Conservation (phyloP, 2,888 invertebrate species). For the Drosophila seclusa region DNA sequence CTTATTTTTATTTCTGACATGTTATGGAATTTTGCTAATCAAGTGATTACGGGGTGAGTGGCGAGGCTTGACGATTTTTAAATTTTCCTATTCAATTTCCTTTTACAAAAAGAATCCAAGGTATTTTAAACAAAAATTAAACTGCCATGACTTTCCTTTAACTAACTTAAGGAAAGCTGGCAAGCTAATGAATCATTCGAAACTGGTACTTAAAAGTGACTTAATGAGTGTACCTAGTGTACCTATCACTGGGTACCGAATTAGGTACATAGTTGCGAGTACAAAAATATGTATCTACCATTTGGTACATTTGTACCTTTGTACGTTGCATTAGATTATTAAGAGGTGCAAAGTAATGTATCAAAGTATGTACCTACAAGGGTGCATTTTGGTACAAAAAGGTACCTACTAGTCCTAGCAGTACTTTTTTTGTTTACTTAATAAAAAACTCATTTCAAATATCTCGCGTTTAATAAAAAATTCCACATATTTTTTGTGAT, state of each 20-base stretch:
- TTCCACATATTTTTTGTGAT: not conserved
- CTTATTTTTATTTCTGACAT: constrained; percentile 5
- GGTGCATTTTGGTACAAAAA: too few species aligned
- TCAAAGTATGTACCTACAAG: too few species aligned
- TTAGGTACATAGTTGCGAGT: not conserved
- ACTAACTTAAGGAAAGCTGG: not conserved
- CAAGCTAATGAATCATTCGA: not conserved
- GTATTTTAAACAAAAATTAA: not conserved
- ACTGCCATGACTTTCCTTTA: not conserved
- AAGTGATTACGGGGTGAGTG: constrained; percentile 39
- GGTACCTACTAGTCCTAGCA: too few species aligned
- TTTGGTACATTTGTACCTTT: not conserved
- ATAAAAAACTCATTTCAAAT: not conserved
- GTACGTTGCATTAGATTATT: not conserved
- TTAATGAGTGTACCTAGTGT: not conserved
- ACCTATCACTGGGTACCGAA: not conserved
- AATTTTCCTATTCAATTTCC: not conserved
- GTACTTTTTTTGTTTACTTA: too few species aligned
- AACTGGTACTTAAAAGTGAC: not conserved
- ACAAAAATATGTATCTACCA: not conserved
- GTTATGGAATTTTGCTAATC: constrained; percentile 66
- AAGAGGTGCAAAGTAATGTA: too few species aligned
- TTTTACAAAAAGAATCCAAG: not conserved
- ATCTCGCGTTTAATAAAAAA: not conserved
- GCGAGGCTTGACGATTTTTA: not conserved